Evolutionary conservation across 2,113 vertebrate species (phyloP).

Genomic region (Indri indri): DNA sequence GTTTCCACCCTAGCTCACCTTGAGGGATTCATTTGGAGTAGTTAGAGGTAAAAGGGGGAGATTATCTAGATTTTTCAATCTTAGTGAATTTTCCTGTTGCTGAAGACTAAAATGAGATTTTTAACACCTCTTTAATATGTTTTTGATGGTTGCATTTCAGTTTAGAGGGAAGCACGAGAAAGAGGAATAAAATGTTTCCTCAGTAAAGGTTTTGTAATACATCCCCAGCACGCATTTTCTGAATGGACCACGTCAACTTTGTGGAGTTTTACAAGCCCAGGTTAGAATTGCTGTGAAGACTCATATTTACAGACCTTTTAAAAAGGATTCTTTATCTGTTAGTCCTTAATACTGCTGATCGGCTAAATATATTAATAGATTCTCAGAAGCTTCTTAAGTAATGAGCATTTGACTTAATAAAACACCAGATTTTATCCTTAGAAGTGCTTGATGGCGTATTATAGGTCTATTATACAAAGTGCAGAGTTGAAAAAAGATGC

Average conservation of each 20-base stretch:
- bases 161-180: constrained; percentile 67
- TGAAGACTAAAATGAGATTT: constrained; percentile 69
- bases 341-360: constrained; percentile 70
- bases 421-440: constrained; percentile 76
- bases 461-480: constrained; percentile 69
- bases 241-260: constrained; percentile 69
- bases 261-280: constrained; percentile 73
- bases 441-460: constrained; percentile 70
- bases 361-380: constrained; percentile 70
- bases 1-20: background rate
- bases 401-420: constrained; percentile 79
- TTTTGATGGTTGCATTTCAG: constrained; percentile 67
- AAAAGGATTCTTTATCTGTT: constrained; percentile 76
- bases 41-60: background rate
- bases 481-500: constrained; percentile 70
- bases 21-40: background rate
- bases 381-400: constrained; percentile 79
- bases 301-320: constrained; percentile 75
- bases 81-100: constrained; percentile 64
- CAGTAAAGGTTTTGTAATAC: constrained; percentile 46
- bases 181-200: constrained; percentile 68
- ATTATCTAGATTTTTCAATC: constrained; percentile 66
- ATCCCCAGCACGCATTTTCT: constrained; percentile 55
- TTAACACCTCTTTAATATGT: constrained; percentile 62
- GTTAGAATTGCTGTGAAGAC: constrained; percentile 74